Evolutionary conservation across 2,888 invertebrate species (phyloP), one percentile per base, ranked within the genome.

Genomic region (Aspidapion aeneum): DNA sequence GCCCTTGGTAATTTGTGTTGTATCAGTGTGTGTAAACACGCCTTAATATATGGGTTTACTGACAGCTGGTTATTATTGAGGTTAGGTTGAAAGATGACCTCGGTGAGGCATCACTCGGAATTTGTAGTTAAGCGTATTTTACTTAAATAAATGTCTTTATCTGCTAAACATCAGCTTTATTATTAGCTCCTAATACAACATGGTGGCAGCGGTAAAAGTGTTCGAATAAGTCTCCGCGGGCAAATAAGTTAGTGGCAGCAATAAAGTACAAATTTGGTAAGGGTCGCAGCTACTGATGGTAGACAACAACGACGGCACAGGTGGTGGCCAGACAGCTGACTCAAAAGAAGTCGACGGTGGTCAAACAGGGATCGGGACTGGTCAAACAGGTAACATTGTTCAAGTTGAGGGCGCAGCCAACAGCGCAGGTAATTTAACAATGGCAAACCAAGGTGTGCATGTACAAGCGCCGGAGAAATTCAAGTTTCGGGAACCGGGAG

Each of bases 391-490:
- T 52, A 52, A 52, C 17, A 52, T 52, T 52, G 52, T 52, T 3
- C 7, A 52, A 52, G 19, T 5, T 52, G 35, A 12, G 35, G 35
- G 35, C 35, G 3, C 35, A 3, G 35, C 5, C 12, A 12, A 12
- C 35, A 35, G 35, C 12, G 35, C 35, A 35, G 35, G 35, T 35
- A 35, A 3, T 12, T 35, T 35, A 3, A 12, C 12, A 35, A 35
- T 35, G 5, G 52, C 52, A 52, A 52, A 19, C 52, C 19, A n/a
- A n/a, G n/a, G n/a, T n/a, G n/a, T n/a, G n/a, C n/a, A n/a, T n/a
- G n/a, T n/a, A n/a, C n/a, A n/a, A n/a, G n/a, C n/a, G n/a, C 52
- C 52, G n/a, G 52, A 52, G 19, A 52, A 52, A 52, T 52, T 52
- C 17, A 9, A 52, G 3, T 52, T 52, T 19, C 52, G 17, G 52